Evolutionary conservation across 2,888 invertebrate species (phyloP).

Genomic region (Autographa gamma): DNA sequence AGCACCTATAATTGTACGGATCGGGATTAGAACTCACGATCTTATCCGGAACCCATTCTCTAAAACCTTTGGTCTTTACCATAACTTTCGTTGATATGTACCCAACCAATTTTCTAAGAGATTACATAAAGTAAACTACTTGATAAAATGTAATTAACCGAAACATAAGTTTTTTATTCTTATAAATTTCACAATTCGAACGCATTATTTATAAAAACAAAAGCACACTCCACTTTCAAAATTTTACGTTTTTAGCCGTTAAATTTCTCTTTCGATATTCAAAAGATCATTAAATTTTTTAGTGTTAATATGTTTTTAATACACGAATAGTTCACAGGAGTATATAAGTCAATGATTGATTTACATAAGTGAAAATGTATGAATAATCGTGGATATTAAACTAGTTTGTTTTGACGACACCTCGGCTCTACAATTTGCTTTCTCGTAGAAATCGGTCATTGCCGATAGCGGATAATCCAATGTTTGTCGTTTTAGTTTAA

Average conservation of each 20-base stretch:
- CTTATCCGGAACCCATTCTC: slow-evolving; percentile 43
- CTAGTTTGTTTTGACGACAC: slow-evolving; percentile 66
- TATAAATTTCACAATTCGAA: not conserved
- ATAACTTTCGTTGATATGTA: slow-evolving; percentile 36
- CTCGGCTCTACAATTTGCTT: slow-evolving; percentile 70
- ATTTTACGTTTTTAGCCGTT: not conserved
- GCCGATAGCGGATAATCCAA: slow-evolving; percentile 41
- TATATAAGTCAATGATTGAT: slow-evolving; percentile 58
- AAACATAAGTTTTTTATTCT: not conserved
- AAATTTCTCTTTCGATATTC: slow-evolving; percentile 7
- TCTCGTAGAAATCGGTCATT: slow-evolving; percentile 72
- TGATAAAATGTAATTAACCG: not conserved
- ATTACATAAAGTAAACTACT: not conserved
- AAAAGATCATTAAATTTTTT: slow-evolving; percentile 25
- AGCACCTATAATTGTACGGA: slow-evolving; percentile 44
- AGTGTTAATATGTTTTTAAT: slow-evolving; percentile 61
- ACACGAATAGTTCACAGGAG: slow-evolving; percentile 76
- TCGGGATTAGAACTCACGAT: slow-evolving; percentile 51
- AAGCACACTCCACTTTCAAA: not conserved
- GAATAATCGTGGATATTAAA: slow-evolving; percentile 70
- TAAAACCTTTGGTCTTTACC: slow-evolving; percentile 52
- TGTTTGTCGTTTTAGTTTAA: slow-evolving; percentile 39
- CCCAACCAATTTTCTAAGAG: not conserved
- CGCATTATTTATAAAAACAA: not conserved
- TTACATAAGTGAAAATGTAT: slow-evolving; percentile 87